phyloP scores from a whole-genome alignment of 2,113 vertebrate genomes.

The Boulengeromyrus knoepffleri region DNA sequence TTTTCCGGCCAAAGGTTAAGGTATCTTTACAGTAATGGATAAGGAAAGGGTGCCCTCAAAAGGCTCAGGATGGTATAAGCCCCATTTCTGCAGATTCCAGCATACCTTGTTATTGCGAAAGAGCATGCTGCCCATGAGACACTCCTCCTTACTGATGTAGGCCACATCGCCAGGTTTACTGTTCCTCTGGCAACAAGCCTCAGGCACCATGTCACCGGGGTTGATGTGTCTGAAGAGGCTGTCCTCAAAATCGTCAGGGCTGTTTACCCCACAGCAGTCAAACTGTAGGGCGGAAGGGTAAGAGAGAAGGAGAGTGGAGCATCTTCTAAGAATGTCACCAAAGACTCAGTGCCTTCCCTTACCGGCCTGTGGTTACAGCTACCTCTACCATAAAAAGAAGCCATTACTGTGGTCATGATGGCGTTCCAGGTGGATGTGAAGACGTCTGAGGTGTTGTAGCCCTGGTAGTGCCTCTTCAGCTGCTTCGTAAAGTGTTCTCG shows the following conservation, averaged over 20 bases:
- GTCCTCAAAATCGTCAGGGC: constrained; percentile 78
- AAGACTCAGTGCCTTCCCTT: neutral
- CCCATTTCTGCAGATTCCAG: neutral
- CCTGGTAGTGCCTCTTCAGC: constrained; percentile 77
- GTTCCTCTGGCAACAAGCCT: constrained; percentile 76
- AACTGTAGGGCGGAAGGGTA: constrained; percentile 59
- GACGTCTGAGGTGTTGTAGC: constrained; percentile 71
- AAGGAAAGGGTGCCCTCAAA: neutral
- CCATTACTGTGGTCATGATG: constrained; percentile 83
- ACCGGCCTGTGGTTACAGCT: neutral
- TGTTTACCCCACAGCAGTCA: constrained; percentile 82
- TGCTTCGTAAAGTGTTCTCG: constrained; percentile 85
- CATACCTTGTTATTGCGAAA: constrained; percentile 79
- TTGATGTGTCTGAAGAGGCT: constrained; percentile 59
- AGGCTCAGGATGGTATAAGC: neutral
- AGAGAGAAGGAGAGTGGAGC: neutral
- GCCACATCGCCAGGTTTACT: constrained; percentile 53
- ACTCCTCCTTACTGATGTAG: constrained; percentile 61
- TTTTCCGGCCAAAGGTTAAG: neutral
- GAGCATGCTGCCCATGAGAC: constrained; percentile 57
- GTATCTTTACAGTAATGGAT: neutral
- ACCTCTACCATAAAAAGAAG: neutral
- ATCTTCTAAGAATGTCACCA: neutral
- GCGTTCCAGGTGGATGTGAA: constrained; percentile 86
- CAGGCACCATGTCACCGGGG: constrained; percentile 51